phyloP scores from a whole-genome alignment of 1,140 invertebrate species.

The Drosophila watanabei region DNA sequence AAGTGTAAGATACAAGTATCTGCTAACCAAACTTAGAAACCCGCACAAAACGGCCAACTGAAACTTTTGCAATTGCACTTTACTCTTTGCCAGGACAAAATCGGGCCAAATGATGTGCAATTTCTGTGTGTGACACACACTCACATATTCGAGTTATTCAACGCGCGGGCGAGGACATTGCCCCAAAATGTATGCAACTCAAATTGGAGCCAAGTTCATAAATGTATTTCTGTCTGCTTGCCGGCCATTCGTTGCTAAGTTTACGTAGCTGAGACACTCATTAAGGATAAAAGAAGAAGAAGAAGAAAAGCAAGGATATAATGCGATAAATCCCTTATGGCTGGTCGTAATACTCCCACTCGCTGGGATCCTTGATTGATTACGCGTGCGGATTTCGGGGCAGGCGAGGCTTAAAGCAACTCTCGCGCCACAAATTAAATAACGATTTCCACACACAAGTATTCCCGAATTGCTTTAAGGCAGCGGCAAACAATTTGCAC shows the following conservation, averaged over 20 bases:
- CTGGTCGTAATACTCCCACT: slow-evolving; percentile 32
- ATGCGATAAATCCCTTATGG: slow-evolving; percentile 21
- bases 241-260: slow-evolving; percentile 25
- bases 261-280: slow-evolving; percentile 66
- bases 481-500: slow-evolving; percentile 28
- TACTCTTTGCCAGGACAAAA: slow-evolving; percentile 54
- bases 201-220: slow-evolving; percentile 69
- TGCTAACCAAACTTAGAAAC: slow-evolving; percentile 33
- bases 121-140: slow-evolving; percentile 26
- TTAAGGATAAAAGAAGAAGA: slow-evolving; percentile 45
- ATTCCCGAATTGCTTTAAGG: slow-evolving; percentile 48
- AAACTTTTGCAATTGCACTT: slow-evolving; percentile 63
- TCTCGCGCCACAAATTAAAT: slow-evolving; percentile 54
- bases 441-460: slow-evolving; percentile 45
- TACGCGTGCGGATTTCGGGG: slow-evolving; percentile 57
- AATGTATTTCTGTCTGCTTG: slow-evolving; percentile 48
- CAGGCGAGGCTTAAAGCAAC: slow-evolving; percentile 62
- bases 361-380: slow-evolving; percentile 61
- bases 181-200: slow-evolving; percentile 80
- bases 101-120: slow-evolving; percentile 81
- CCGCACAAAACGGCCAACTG: slow-evolving; percentile 45
- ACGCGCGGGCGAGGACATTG: slow-evolving; percentile 68
- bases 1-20: slow-evolving; percentile 11
- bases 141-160: slow-evolving; percentile 4
- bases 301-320: slow-evolving; percentile 9